These are phyloP conservation scores for Sander lucioperca DNA, from an alignment of 2,113 vertebrate genomes.

Conservation along the genomic window DNA sequence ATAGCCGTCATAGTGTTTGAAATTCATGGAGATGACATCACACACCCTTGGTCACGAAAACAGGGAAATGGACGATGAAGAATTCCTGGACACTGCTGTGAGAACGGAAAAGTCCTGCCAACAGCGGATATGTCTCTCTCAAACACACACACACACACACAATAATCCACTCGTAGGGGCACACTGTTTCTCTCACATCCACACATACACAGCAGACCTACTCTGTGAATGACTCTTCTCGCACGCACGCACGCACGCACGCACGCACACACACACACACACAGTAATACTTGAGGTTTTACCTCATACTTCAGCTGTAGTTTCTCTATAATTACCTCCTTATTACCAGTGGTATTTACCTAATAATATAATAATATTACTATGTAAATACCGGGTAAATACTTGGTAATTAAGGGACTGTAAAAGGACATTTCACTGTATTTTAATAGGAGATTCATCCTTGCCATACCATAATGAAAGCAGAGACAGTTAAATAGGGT, in stretches of 20 bases:
- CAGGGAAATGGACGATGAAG: slow-evolving; percentile 56
- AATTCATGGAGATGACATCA: slow-evolving; percentile 71
- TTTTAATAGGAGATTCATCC: slow-evolving; percentile 46
- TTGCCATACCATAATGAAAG: slow-evolving; percentile 64
- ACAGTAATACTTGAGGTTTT: background rate
- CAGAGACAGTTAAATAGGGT: slow-evolving; percentile 61
- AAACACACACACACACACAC: background rate
- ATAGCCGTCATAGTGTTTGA: slow-evolving; percentile 53
- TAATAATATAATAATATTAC: no score
- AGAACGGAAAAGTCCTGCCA: slow-evolving; percentile 72
- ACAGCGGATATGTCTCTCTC: slow-evolving; percentile 52
- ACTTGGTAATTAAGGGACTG: no score
- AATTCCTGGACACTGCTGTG: slow-evolving; percentile 75
- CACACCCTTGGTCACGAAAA: slow-evolving; percentile 59
- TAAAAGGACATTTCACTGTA: no score
- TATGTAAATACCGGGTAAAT: no score
- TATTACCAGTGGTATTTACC: no score
- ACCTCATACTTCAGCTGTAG: no score
- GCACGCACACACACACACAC: no score
- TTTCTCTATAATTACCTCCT: no score
- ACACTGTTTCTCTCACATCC: slow-evolving; percentile 28
- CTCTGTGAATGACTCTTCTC: slow-evolving; percentile 10
- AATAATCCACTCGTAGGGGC: slow-evolving; percentile 10
- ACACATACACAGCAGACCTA: slow-evolving; percentile 32
- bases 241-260: background rate